phyloP scores from a whole-genome alignment of 2,113 vertebrate genomes.

The Megatriorchis doriae region DNA sequence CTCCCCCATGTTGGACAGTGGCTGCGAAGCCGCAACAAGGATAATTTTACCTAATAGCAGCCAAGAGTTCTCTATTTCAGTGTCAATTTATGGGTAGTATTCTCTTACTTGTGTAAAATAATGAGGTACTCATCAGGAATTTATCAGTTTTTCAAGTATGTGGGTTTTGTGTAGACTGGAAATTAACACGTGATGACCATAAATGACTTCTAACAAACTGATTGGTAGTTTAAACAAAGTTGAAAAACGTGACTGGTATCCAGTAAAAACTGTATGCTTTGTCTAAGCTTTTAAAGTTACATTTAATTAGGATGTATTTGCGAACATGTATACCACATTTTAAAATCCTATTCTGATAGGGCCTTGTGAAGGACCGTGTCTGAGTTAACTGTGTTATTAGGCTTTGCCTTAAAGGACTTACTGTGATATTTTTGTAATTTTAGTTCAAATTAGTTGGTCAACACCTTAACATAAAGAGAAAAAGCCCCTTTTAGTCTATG shows the following conservation, averaged over 20 bases:
- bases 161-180: not conserved
- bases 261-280: not conserved
- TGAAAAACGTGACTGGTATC: not conserved
- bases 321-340: not conserved
- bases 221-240: not conserved
- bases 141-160: not conserved
- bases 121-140: not conserved
- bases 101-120: not conserved
- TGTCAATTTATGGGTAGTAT: not conserved
- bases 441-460: not conserved
- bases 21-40: not conserved
- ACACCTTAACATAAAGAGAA: not conserved
- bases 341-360: not conserved
- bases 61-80: constrained; percentile 7
- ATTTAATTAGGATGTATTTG: not conserved
- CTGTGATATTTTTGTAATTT: not conserved
- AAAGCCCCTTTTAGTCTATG: not conserved
- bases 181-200: not conserved
- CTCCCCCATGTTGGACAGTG: not conserved
- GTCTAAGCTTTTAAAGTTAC: not conserved
- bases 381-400: not conserved
- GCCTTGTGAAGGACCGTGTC: not conserved
- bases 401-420: not conserved
- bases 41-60: constrained; percentile 39
- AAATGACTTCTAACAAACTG: not conserved